Conservation (phyloP, 2,113 vertebrate genomes). For the Corythornis cristatus region DNA sequence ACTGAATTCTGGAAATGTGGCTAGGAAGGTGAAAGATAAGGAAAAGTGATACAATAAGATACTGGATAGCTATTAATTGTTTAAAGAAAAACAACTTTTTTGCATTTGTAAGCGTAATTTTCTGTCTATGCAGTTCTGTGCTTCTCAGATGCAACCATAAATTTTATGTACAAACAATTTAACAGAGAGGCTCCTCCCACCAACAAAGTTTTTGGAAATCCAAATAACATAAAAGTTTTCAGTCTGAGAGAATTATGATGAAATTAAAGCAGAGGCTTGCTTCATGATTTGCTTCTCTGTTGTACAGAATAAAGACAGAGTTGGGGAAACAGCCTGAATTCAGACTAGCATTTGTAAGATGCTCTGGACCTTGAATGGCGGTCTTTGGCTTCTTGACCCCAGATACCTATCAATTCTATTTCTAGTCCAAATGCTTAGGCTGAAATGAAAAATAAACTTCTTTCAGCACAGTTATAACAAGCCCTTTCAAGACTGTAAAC, state of each 20-base stretch:
- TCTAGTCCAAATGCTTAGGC: background rate
- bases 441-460: background rate
- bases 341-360: background rate
- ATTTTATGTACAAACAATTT: background rate
- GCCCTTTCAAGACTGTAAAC: background rate
- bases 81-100: background rate
- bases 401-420: background rate
- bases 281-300: background rate
- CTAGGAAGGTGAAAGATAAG: background rate
- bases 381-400: background rate
- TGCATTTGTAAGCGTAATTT: accelerated
- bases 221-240: background rate
- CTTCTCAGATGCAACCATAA: background rate
- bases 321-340: background rate
- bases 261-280: background rate
- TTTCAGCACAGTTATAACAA: background rate
- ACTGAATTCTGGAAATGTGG: background rate
- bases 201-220: background rate
- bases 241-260: background rate
- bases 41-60: background rate
- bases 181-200: background rate
- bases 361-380: background rate
- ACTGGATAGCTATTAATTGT: background rate
- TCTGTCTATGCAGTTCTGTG: background rate
- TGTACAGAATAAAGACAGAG: background rate